Conservation (phyloP, 2,797 vertebrate genomes). For the Tadarida brasiliensis region DNA sequence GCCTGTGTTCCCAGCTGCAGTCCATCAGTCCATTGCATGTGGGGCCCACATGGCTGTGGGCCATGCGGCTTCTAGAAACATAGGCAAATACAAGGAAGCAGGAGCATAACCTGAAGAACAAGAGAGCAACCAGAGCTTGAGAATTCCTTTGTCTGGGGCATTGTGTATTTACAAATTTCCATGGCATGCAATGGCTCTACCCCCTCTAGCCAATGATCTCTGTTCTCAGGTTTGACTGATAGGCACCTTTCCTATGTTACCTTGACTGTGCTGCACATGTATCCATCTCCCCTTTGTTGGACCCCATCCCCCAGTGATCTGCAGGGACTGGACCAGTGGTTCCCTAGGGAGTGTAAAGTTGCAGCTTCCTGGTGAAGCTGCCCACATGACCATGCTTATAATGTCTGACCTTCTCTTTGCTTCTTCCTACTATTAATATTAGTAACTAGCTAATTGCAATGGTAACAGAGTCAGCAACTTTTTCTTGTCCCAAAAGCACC, state of each 20-base stretch:
- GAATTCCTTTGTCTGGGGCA: not conserved
- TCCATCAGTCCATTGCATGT: not conserved
- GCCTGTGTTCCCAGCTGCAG: not conserved
- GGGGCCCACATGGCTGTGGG: not conserved
- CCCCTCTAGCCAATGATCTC: not conserved
- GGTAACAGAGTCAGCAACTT: not conserved
- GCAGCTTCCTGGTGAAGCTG: not conserved
- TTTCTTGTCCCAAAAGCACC: not conserved
- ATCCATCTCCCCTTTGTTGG: not conserved
- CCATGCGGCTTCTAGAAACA: not conserved
- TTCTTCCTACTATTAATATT: not conserved
- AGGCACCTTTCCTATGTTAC: not conserved
- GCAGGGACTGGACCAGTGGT: not conserved
- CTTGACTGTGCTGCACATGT: not conserved
- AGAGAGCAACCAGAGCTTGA: not conserved
- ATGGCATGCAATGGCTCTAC: not conserved
- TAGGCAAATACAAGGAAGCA: not conserved
- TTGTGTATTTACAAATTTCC: not conserved
- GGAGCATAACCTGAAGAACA: not conserved
- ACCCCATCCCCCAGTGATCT: not conserved
- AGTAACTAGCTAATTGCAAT: not conserved
- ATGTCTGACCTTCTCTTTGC: not conserved
- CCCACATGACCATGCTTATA: not conserved
- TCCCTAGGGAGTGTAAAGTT: not conserved
- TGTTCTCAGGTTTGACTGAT: not conserved